Evolutionary conservation across 2,888 invertebrate genomes (phyloP).

Genomic region (Drosophila mercatorum): DNA sequence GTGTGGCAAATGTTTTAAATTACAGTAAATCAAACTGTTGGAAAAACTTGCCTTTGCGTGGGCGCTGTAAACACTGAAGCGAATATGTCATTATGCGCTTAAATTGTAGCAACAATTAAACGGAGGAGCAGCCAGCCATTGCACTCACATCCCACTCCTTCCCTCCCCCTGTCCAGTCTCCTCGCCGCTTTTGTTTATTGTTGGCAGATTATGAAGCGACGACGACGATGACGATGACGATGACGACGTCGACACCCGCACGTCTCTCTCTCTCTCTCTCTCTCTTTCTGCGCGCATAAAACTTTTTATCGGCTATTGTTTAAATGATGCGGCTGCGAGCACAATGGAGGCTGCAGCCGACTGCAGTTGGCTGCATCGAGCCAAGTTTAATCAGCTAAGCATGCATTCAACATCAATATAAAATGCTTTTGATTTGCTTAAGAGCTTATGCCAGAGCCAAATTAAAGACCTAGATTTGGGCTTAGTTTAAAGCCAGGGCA

Average conservation of each 20-base stretch:
- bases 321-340: conserved; percentile 35
- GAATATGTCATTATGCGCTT: conserved; percentile 60
- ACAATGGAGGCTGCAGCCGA: conserved; percentile 36
- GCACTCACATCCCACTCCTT: neutral
- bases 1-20: conserved; percentile 59
- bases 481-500: neutral
- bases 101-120: conserved; percentile 72
- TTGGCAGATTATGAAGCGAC: conserved; percentile 64
- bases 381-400: conserved; percentile 47
- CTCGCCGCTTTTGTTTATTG: conserved; percentile 65
- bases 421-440: conserved; percentile 17
- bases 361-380: conserved; percentile 28
- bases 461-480: neutral
- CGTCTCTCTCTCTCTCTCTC: neutral
- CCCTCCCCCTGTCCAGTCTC: neutral
- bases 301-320: conserved; percentile 63
- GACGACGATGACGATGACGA: conserved; percentile 30
- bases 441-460: neutral
- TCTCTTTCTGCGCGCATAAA: conserved; percentile 45
- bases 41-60: conserved; percentile 7
- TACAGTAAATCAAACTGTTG: conserved; percentile 61
- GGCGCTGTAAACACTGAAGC: conserved; percentile 31
- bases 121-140: conserved; percentile 3
- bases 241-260: conserved; percentile 17
- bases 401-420: conserved; percentile 17